Evolutionary conservation across 1,140 invertebrate species (phyloP), one percentile per base, ranked within the genome.

Genomic region (Sitobion miscanthi): DNA sequence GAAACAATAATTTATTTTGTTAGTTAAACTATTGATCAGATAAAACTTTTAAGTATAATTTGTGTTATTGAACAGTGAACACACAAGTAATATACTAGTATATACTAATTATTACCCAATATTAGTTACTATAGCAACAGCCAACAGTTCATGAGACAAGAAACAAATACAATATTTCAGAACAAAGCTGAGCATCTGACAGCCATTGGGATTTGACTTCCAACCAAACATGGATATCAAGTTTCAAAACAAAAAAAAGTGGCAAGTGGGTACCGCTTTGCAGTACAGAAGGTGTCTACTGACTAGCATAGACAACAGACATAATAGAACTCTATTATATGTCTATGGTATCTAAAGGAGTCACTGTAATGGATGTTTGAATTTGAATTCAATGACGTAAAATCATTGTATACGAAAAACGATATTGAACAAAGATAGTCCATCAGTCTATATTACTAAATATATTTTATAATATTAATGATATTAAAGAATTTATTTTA

Each of bases 101-200:
- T 87, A n/a, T 87, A 87, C 45, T 20, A 35, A 52, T n/a, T 35
- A 35, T 88, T 86, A 3, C 23, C 21, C 38, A 42, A 45, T 30
- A 57, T 17, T 42, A 35, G 88, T 89, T 89, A 57, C 88, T 89
- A 89, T 89, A 89, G 35, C 88, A 89, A 89, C 88, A 89, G 11
- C 11, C 11, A 54, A 20, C 30, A 89, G 1, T 54, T 54, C n/a
- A 23, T 35, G 52, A 9, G 25, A 57, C 35, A 38, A 35, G 2
- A 38, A 87, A 87, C 17, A 87, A 52, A 35, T 17, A 35, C 30
- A 4, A 35, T n/a, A 77, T 77, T 77, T 20, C 30, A 69, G 1
- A 77, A n/a, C 30, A 77, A 77, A 77, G n/a, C n/a, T n/a, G 62
- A 30, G 2, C 5, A 69, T n/a, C 11, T n/a, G 30, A 30, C 30